Evolutionary conservation across 2,113 vertebrate species (phyloP).

Genomic region (Saguinus midas): DNA sequence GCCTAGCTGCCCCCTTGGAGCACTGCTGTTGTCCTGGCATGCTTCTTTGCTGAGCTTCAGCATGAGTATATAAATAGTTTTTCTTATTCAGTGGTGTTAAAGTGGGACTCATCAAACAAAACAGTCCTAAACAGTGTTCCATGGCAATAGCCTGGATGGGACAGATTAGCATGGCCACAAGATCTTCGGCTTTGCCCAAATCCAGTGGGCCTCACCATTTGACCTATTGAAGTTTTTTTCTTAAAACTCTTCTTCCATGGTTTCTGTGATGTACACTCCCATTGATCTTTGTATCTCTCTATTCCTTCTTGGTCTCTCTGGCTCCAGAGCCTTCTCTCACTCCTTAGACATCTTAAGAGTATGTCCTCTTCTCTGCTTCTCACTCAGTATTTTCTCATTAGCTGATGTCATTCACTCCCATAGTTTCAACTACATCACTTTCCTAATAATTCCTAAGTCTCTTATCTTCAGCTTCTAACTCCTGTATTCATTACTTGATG

Average conservation of each 20-base stretch:
- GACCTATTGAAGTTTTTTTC: neutral
- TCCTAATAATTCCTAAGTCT: conserved; percentile 22
- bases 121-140: neutral
- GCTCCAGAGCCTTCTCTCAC: neutral
- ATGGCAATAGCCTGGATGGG: neutral
- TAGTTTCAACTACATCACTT: neutral
- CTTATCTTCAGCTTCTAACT: neutral
- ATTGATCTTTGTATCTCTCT: neutral
- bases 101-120: neutral
- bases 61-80: neutral
- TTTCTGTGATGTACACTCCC: neutral
- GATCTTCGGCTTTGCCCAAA: neutral
- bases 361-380: neutral
- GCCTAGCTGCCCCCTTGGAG: neutral
- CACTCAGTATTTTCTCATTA: neutral
- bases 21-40: neutral
- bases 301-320: neutral
- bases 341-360: neutral
- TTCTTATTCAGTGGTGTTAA: neutral
- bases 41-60: neutral
- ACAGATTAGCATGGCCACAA: neutral
- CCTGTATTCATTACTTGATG: neutral
- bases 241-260: neutral
- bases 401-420: neutral
- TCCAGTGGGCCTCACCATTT: neutral